Evolutionary conservation across 2,888 invertebrate species (phyloP), one percentile per base, ranked within the genome.

Genomic region (Nomada lathburiana): DNA sequence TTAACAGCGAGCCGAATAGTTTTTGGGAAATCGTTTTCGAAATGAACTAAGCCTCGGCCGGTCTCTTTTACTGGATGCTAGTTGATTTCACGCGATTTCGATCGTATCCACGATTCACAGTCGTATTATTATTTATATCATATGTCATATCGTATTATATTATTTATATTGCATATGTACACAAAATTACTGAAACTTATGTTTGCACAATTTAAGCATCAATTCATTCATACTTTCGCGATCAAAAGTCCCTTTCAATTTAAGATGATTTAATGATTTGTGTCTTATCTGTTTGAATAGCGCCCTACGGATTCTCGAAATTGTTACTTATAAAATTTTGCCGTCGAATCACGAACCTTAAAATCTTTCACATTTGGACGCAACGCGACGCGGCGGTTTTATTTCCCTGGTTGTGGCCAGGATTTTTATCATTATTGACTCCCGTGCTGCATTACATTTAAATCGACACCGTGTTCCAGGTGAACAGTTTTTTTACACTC

Each of bases 1-100:
- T 75, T 64, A 75, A 36, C 52, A 18, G 23, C 53, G 70, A 52
- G 65, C 55, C 74, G 26, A 69, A 81, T 53, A 67, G 80, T 53
- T 71, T 80, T 70, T 57, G 42, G 74, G 55, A 70, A 86, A 83
- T 86, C 84, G 83, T 83, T 86, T 87, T 86, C 84, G 69, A 82
- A 88, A 83, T 83, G 85, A 75, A 85, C 83, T 83, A 80, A 68
- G 78, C 85, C 80, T 78, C 84, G 84, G 83, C 84, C 86, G 81
- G 85, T 85, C 87, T 83, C 84, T 81, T 72, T 59, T 20, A 75
- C 44, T 13, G 18, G 47, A 13, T 1, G 57, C 18, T 18, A 62
- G 47, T 57, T 13, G 53, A 65, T 74, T 59, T 65, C 11, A 4
- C 20, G 20, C 50, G 23, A 52, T 47, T 50, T 50, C 20, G 36